A percentile compares a stretch with the other conserved stretches of the same genome.
Conservation (phyloP, 2,113 vertebrate species). For the pig (Sus scrofa) region DNA sequence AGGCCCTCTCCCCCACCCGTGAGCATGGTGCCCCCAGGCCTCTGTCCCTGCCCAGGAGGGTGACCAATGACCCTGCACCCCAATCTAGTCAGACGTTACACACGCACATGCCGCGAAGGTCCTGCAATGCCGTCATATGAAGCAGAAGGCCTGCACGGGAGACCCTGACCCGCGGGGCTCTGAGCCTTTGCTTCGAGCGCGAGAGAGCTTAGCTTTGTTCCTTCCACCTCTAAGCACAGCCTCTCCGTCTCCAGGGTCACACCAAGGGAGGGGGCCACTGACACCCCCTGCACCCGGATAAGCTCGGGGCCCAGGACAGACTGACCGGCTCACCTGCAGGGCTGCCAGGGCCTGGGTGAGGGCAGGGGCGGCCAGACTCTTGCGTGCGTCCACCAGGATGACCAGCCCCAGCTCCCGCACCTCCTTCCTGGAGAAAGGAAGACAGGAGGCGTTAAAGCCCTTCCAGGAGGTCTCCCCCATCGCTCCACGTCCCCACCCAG, state of each 20-base stretch:
- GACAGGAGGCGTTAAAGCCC: not conserved
- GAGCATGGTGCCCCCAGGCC: no score
- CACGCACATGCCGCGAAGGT: not conserved
- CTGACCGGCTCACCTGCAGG: constrained; percentile 89
- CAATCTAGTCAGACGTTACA: not conserved
- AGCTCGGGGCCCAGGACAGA: not conserved
- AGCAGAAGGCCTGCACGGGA: no score
- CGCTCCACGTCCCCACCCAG: not conserved
- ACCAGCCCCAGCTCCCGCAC: constrained; percentile 89
- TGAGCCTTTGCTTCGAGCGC: no score
- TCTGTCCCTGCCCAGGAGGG: not conserved
- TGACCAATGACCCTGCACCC: no score
- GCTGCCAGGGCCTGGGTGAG: constrained; percentile 89
- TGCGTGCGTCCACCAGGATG: constrained; percentile 90
- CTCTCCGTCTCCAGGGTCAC: not conserved
- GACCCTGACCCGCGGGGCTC: not conserved
- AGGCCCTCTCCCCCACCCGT: no score
- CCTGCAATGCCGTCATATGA: not conserved
- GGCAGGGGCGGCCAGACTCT: constrained; percentile 83
- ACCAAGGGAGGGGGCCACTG: not conserved
- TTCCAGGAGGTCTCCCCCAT: not conserved
- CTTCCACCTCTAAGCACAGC: not conserved
- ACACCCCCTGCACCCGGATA: no score
- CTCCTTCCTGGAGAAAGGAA: constrained; percentile 87
- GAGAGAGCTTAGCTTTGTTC: not conserved